Conservation (phyloP, 2,888 invertebrate genomes). For the Hoplodrina blanda region DNA sequence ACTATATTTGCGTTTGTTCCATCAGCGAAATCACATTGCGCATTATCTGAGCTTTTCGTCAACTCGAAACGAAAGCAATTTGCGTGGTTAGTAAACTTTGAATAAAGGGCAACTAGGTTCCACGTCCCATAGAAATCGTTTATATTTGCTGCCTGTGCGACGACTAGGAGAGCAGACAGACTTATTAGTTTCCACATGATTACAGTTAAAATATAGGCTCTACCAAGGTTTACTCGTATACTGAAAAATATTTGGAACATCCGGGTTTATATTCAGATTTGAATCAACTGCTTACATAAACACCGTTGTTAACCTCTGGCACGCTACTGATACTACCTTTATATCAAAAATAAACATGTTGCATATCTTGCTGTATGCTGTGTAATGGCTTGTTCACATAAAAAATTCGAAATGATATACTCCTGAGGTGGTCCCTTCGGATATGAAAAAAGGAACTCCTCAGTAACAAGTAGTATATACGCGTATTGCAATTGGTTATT, state of each 20-base stretch:
- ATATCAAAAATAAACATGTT: not conserved
- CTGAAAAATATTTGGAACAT: not conserved
- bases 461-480: no score
- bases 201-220: not conserved
- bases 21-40: constrained; percentile 28
- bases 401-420: not conserved
- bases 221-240: not conserved
- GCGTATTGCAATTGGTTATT: no score
- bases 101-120: constrained; percentile 26
- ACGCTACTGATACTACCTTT: no score
- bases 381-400: not conserved
- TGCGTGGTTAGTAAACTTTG: not conserved
- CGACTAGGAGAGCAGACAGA: constrained; percentile 2
- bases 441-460: no score
- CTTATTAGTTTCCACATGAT: constrained; percentile 38
- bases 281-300: constrained; percentile 1
- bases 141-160: constrained; percentile 23
- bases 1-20: constrained; percentile 17
- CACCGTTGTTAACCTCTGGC: constrained; percentile 5
- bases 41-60: not conserved
- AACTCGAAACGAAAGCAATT: constrained; percentile 11
- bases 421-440: no score
- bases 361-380: not conserved
- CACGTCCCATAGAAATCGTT: constrained; percentile 24
- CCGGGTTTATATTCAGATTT: constrained; percentile 14